phyloP scores from a whole-genome alignment of 2,797 vertebrate species.

The Mormyrus hasselquistii region DNA sequence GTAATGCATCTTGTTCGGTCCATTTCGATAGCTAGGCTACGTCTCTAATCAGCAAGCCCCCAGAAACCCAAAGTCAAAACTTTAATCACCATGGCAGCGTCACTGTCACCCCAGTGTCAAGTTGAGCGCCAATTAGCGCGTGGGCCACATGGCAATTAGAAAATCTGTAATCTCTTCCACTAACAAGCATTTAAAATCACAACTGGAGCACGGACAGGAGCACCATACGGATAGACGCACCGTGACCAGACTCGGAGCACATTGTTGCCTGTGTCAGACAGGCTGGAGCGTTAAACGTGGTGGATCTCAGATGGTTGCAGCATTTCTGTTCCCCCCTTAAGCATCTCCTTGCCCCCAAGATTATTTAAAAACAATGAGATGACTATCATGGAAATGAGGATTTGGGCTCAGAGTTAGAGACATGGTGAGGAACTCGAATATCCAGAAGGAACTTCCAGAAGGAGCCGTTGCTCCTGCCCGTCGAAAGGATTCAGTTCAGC shows the following conservation, averaged over 20 bases:
- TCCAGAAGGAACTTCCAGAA: not conserved
- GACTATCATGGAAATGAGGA: not conserved
- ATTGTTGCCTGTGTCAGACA: not conserved
- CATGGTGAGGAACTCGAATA: not conserved
- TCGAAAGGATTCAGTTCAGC: not conserved
- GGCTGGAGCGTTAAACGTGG: not conserved
- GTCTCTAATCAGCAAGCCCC: not conserved
- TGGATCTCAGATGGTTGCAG: not conserved
- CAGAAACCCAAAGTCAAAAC: not conserved
- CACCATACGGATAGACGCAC: not conserved
- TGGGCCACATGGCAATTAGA: not conserved
- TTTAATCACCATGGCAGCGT: not conserved
- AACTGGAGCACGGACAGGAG: not conserved
- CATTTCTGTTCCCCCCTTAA: too few species aligned
- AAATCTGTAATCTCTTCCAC: not conserved
- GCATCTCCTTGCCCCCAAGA: not conserved
- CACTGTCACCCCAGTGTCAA: not conserved
- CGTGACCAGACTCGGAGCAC: not conserved
- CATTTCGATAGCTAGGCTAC: not conserved
- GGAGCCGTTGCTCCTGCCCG: not conserved
- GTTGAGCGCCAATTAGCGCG: not conserved
- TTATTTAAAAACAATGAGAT: not conserved
- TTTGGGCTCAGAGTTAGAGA: not conserved
- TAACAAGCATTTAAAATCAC: not conserved
- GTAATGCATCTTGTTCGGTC: not conserved